Conservation (phyloP, 2,888 invertebrate species). For the Lydus trimaculatus region DNA sequence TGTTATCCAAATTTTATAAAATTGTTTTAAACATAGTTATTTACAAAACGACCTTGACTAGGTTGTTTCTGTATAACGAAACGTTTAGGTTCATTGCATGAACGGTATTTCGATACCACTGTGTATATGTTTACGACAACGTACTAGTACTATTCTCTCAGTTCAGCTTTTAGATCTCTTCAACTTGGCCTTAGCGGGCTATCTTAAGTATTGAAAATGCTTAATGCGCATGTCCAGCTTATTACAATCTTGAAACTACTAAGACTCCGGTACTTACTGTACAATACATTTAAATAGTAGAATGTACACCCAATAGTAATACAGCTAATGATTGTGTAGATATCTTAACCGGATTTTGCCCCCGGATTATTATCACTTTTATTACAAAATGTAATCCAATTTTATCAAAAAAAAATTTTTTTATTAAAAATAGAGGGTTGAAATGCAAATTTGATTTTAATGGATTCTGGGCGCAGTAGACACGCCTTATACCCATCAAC, state of each 20-base stretch:
- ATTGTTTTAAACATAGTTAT: not conserved
- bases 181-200: slow-evolving; percentile 14
- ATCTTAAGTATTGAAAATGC: not conserved
- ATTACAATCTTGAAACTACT: not conserved
- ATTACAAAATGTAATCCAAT: not conserved
- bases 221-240: slow-evolving; percentile 25
- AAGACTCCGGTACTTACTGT: not conserved
- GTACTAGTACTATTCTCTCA: slow-evolving; percentile 26
- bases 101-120: slow-evolving; percentile 30
- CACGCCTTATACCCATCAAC: slow-evolving; percentile 16
- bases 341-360: slow-evolving; percentile 5
- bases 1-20: not conserved
- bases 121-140: slow-evolving; percentile 22
- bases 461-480: not conserved
- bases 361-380: not conserved
- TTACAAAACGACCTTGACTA: slow-evolving; percentile 49
- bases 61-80: slow-evolving; percentile 38
- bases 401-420: not conserved
- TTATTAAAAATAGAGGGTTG: not conserved
- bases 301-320: not conserved
- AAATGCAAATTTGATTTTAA: not conserved
- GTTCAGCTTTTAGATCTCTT: not conserved
- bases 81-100: slow-evolving; percentile 35
- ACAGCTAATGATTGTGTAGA: not conserved
- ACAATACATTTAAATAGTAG: not conserved